Evolutionary conservation across 1,140 invertebrate genomes (phyloP).

Genomic region (Diplogasteroides magnus): DNA sequence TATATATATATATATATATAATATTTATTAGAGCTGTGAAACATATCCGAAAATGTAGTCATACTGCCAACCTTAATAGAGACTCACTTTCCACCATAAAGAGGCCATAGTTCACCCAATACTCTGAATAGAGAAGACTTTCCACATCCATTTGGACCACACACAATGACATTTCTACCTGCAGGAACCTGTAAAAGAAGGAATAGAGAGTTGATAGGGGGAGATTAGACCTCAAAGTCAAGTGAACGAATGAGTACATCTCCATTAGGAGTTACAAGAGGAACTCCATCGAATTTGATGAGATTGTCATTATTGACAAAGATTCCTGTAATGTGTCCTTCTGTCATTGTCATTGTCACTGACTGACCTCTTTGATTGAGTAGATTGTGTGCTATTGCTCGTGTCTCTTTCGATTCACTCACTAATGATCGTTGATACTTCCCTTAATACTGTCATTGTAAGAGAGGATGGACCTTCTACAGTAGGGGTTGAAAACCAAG

Average conservation of each 20-base stretch:
- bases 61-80: too few relatives aligned
- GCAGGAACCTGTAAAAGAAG: slow-evolving; percentile 71
- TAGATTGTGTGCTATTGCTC: not conserved
- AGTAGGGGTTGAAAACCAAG: too few relatives aligned
- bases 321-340: slow-evolving; percentile 66
- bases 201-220: not conserved
- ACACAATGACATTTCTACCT: slow-evolving; percentile 89
- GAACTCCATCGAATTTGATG: slow-evolving; percentile 85
- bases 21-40: too few relatives aligned
- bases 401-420: slow-evolving; percentile 18
- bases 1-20: too few relatives aligned
- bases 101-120: slow-evolving; percentile 75
- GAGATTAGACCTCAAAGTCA: slow-evolving; percentile 72
- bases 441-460: too few relatives aligned
- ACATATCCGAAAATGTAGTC: too few relatives aligned
- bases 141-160: slow-evolving; percentile 95
- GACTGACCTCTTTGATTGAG: not conserved
- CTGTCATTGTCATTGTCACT: not conserved
- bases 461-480: too few relatives aligned
- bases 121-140: slow-evolving; percentile 68
- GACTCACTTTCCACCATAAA: slow-evolving; percentile 74
- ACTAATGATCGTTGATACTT: slow-evolving; percentile 42
- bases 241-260: slow-evolving; percentile 84
- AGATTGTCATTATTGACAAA: slow-evolving; percentile 81
- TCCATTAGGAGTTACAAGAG: slow-evolving; percentile 91